These are phyloP conservation scores for Drosophila mimica DNA, from an alignment of 2,888 invertebrate species.

Conservation along the genomic window DNA sequence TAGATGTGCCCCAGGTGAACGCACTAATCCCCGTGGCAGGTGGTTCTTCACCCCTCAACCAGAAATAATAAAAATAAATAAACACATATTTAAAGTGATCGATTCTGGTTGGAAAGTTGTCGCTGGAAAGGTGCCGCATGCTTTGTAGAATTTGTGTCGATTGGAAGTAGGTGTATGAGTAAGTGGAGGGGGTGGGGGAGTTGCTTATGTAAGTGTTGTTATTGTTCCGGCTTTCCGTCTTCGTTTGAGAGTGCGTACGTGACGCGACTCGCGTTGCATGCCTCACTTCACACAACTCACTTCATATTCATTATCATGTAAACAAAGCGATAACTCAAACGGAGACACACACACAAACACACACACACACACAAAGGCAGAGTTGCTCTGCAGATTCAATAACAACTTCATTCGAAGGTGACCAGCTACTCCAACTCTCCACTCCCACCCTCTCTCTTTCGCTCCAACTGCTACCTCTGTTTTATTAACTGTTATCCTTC, in stretches of 20 bases:
- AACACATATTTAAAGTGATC: constrained; percentile 31
- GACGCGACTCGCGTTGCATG: constrained; percentile 69
- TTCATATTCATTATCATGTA: constrained; percentile 67
- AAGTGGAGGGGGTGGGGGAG: not conserved
- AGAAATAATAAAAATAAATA: constrained; percentile 7
- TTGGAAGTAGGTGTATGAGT: not conserved
- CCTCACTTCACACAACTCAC: constrained; percentile 42
- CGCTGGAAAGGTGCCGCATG: constrained; percentile 1
- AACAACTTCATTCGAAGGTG: constrained; percentile 38
- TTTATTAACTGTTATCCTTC: constrained; percentile 56
- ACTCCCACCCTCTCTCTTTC: not conserved
- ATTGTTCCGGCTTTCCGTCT: constrained; percentile 1
- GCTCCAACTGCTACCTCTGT: not conserved
- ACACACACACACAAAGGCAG: not conserved
- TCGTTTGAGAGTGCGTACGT: constrained; percentile 65
- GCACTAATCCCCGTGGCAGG: constrained; percentile 51
- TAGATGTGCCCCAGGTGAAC: constrained; percentile 63
- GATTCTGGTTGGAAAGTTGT: constrained; percentile 2
- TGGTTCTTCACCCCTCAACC: constrained; percentile 12
- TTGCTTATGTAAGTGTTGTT: constrained; percentile 5
- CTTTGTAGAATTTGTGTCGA: not conserved
- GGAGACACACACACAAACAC: constrained; percentile 50
- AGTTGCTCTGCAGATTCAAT: not conserved
- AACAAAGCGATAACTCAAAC: constrained; percentile 76
- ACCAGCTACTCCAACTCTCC: constrained; percentile 1